Evolutionary conservation across 2,888 invertebrate genomes (phyloP).

Genomic region (Himalopsyche japonica): DNA sequence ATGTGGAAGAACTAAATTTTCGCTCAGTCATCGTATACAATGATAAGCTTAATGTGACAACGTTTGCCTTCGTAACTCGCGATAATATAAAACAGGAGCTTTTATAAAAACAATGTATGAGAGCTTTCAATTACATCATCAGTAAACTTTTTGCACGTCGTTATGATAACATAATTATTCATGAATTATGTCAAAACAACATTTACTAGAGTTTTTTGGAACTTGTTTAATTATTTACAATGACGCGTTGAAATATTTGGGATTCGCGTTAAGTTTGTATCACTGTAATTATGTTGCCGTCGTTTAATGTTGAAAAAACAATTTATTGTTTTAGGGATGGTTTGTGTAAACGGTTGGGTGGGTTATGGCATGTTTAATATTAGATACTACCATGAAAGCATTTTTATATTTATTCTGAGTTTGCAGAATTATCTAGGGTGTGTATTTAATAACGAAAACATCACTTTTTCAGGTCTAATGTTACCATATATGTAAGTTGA

Average conservation of each 20-base stretch:
- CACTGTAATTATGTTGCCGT: no score
- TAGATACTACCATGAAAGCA: no score
- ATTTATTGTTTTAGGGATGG: no score
- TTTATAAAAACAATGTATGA: neutral
- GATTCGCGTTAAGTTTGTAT: neutral
- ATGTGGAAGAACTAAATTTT: neutral
- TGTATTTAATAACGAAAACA: no score
- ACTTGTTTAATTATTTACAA: neutral
- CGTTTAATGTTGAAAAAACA: no score
- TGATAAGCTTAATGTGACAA: neutral
- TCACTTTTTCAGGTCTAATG: no score
- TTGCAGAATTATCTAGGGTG: no score
- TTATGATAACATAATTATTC: neutral
- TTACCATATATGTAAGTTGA: no score
- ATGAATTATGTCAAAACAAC: neutral
- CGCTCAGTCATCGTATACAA: neutral
- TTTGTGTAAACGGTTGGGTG: no score
- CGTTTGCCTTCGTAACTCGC: neutral
- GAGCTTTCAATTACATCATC: neutral
- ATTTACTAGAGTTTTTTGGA: neutral
- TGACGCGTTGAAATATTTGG: neutral
- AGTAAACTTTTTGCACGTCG: neutral
- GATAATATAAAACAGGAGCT: neutral
- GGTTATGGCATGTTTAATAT: no score
- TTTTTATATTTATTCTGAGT: no score